Base-by-base conservation (phyloP, 2,113 vertebrate genomes). In the Hymenochirus boettgeri region DNA sequence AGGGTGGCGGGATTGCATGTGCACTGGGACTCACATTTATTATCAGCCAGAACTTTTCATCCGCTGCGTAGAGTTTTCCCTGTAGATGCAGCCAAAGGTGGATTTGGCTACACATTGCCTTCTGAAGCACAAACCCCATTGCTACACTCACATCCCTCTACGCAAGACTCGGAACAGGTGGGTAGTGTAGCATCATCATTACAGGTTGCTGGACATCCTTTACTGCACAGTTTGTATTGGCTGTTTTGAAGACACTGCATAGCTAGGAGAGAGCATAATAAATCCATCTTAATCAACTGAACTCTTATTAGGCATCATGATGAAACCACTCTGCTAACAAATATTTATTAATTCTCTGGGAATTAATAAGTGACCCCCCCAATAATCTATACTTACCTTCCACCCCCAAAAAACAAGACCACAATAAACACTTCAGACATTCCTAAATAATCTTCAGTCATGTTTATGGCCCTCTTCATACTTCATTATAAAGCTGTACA, bases 181-280 rank as follows among this genome's bases (percentile, higher is more conserved):
- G 73, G 62, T 2, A 76, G 67, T 5, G 75, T 75, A 0, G 57
- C 19, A 3, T 77, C 79, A 58, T 82, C 70, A 25, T 67, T 73
- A 58, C 87, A 89, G 7, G 87, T 86, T 15, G 80, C 70, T 18
- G 83, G 84, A 21, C 87, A 89, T 22, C 81, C 75, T 1, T 50
- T 80, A 26, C 83, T 81, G 54, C 87, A 89, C 5, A 76, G 61
- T 70, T 86, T 79, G 62, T 85, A 88, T 45, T 81, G 74, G 33
- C 85, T 86, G 74, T 86, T 82, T 13, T 75, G 74, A n/a, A 79
- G 83, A 71, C 86, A 89, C 4, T 56, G 52, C 52, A 61, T 26
- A 10, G 60, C 67, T 69, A 27, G 19, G 23, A 62, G 2, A 52
- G 26, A 56, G 3, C 21, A 22, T 2, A 7, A 13, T 48, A 11